Evolutionary conservation across 2,888 invertebrate species (phyloP).

Genomic region (Ditylenchus weischeri): DNA sequence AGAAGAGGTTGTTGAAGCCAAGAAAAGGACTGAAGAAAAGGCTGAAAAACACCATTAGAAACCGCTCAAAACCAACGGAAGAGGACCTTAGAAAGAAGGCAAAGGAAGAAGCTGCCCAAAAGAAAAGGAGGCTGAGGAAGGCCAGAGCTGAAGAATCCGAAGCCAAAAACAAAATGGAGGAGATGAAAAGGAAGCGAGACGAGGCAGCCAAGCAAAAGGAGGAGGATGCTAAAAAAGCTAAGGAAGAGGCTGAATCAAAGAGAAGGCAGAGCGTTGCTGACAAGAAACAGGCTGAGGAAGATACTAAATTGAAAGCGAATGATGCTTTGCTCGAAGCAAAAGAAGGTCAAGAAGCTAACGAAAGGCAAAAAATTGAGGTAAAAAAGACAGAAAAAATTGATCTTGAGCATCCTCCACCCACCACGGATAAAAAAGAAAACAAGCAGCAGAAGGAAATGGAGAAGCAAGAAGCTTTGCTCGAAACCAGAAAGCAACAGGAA

Average conservation of each 20-base stretch:
- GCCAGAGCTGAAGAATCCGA: constrained; percentile 31
- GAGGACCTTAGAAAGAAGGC: constrained; percentile 23
- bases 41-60: constrained; percentile 2
- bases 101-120: constrained; percentile 14
- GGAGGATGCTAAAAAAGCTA: constrained; percentile 28
- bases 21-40: constrained; percentile 13
- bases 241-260: constrained; percentile 17
- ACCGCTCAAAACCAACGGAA: not conserved
- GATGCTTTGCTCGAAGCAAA: constrained; percentile 11
- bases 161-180: constrained; percentile 13
- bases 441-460: constrained; percentile 22
- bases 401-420: constrained; percentile 24
- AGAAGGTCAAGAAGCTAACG: not conserved
- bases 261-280: constrained; percentile 20
- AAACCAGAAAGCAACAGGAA: constrained; percentile 12
- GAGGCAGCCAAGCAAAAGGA: constrained; percentile 26
- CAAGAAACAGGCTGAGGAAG: constrained; percentile 11
- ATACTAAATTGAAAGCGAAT: constrained; percentile 10
- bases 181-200: constrained; percentile 22
- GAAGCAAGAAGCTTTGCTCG: constrained; percentile 20
- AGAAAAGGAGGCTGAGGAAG: constrained; percentile 24
- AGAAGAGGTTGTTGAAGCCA: constrained; percentile 13
- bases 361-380: not conserved
- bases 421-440: constrained; percentile 19
- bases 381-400: not conserved